Evolutionary conservation across 2,797 vertebrate species (phyloP).

Genomic region (Perodicticus potto): DNA sequence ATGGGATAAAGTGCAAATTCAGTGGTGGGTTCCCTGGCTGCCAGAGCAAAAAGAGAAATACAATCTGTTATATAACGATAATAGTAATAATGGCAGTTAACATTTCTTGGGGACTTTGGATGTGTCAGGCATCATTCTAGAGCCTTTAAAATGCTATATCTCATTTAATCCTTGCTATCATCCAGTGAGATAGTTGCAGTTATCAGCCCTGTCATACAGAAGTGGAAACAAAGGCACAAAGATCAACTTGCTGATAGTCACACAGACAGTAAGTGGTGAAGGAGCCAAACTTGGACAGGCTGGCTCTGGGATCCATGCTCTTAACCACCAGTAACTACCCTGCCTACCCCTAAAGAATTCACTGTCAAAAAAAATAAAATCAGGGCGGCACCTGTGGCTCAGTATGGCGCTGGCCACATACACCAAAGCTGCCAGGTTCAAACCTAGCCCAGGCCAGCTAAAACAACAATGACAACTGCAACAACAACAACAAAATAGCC

Average conservation of each 20-base stretch:
- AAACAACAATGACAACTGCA: too few relatives aligned
- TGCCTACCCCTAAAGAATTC: not conserved
- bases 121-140: constrained; percentile 12
- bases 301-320: not conserved
- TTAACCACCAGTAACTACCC: not conserved
- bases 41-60: constrained; percentile 54
- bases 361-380: not conserved
- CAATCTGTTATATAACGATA: not conserved
- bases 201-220: not conserved
- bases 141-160: constrained; percentile 26
- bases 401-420: too few relatives aligned
- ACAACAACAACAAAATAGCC: too few relatives aligned
- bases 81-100: not conserved
- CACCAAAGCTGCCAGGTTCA: too few relatives aligned
- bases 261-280: not conserved
- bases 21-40: not conserved
- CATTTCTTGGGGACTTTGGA: not conserved
- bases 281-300: not conserved
- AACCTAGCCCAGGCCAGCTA: too few relatives aligned
- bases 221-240: not conserved
- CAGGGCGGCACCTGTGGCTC: too few relatives aligned
- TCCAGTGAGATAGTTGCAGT: not conserved
- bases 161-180: not conserved
- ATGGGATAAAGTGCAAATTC: not conserved
- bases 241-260: not conserved